phyloP scores from a whole-genome alignment of 2,888 invertebrate species.

The Dinocampus coccinellae region DNA sequence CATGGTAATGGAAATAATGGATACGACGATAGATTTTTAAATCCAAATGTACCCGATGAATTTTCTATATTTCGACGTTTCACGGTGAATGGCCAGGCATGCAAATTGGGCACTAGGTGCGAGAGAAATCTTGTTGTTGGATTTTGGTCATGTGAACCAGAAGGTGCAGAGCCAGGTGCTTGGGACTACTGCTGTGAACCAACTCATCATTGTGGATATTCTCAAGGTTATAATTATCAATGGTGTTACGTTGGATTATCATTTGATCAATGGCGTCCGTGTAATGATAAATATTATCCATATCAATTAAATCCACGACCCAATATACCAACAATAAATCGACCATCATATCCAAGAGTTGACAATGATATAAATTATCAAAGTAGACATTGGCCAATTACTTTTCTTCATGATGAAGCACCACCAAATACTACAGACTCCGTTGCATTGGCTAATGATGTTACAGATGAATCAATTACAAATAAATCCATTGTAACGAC shows the following conservation, averaged over 20 bases:
- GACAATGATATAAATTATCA: slow-evolving; percentile 24
- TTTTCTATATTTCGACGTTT: slow-evolving; percentile 79
- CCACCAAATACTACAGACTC: slow-evolving; percentile 80
- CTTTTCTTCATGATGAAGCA: slow-evolving; percentile 83
- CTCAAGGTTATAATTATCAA: slow-evolving; percentile 84
- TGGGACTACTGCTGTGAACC: slow-evolving; percentile 92
- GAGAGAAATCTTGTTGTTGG: slow-evolving; percentile 82
- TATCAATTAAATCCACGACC: slow-evolving; percentile 64
- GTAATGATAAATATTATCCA: slow-evolving; percentile 86
- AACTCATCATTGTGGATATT: slow-evolving; percentile 86
- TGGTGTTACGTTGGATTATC: slow-evolving; percentile 89
- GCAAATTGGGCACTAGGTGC: slow-evolving; percentile 78
- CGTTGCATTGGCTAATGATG: slow-evolving; percentile 44
- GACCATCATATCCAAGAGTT: slow-evolving; percentile 68
- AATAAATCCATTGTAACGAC: neutral
- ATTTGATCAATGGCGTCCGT: slow-evolving; percentile 87
- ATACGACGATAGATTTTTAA: slow-evolving; percentile 24
- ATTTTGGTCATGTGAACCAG: slow-evolving; percentile 88
- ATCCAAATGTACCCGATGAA: slow-evolving; percentile 65
- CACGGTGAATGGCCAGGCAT: slow-evolving; percentile 86
- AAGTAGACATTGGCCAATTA: slow-evolving; percentile 81
- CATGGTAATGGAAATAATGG: neutral
- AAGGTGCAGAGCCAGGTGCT: slow-evolving; percentile 77
- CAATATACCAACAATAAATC: slow-evolving; percentile 62
- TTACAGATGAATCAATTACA: neutral